phyloP scores from a whole-genome alignment of 1,140 invertebrate genomes.

The Drosophila persimilis region DNA sequence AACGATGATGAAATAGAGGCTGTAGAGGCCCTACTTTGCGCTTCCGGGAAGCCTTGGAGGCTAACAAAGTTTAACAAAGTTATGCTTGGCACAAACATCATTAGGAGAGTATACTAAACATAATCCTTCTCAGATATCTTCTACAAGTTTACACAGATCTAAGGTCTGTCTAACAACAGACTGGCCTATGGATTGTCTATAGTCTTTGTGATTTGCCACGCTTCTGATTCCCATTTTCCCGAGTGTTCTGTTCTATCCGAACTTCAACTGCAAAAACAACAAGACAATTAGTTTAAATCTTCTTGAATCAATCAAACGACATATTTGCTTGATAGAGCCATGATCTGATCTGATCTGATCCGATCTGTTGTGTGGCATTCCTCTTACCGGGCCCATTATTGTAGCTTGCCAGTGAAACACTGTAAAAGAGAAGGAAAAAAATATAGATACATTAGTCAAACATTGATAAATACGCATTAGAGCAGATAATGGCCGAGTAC shows the following conservation, averaged over 20 bases:
- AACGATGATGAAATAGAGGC: too few relatives aligned
- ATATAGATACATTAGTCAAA: conserved; percentile 24
- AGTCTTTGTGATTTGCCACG: too few relatives aligned
- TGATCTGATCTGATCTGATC: too few relatives aligned
- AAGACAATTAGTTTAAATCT: conserved; percentile 8
- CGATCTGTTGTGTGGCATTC: background rate
- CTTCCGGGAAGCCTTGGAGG: too few relatives aligned
- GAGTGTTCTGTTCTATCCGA: background rate
- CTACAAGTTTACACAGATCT: background rate
- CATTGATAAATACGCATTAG: conserved; percentile 10
- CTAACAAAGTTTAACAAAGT: too few relatives aligned
- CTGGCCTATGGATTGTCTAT: too few relatives aligned
- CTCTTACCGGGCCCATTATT: conserved; percentile 99
- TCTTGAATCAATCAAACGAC: background rate
- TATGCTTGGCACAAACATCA: too few relatives aligned
- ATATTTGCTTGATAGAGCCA: background rate
- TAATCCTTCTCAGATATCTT: background rate
- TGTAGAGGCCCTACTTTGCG: too few relatives aligned
- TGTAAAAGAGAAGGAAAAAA: conserved; percentile 85
- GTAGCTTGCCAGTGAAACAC: conserved; percentile 99
- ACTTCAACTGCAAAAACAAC: conserved; percentile 19
- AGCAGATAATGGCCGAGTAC: conserved; percentile 12
- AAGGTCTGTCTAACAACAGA: too few relatives aligned
- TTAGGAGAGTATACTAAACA: too few relatives aligned
- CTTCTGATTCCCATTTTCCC: background rate